A percentile compares a stretch with the other conserved stretches of the same genome.
These are phyloP conservation scores for Trichogramma evanescens DNA, from an alignment of 2,888 invertebrate genomes.

Conservation along the genomic window DNA sequence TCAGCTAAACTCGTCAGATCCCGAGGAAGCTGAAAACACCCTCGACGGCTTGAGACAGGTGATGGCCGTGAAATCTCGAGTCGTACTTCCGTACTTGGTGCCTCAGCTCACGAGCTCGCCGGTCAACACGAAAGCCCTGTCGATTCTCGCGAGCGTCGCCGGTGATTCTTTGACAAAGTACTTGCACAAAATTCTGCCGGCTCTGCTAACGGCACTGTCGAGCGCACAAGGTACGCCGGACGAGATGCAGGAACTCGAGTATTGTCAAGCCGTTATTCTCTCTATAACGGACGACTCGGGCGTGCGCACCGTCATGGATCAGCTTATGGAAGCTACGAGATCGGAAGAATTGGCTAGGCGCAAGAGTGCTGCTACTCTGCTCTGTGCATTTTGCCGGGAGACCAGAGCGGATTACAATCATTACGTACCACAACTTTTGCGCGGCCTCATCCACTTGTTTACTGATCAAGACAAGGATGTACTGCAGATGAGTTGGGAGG, in stretches of 20 bases:
- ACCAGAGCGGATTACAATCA: slow-evolving; percentile 80
- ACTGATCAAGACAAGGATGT: slow-evolving; percentile 75
- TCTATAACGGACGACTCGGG: slow-evolving; percentile 86
- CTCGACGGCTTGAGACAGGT: slow-evolving; percentile 94
- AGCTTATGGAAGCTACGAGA: slow-evolving; percentile 70
- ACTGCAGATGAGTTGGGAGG: slow-evolving; percentile 83
- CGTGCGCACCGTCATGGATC: slow-evolving; percentile 79
- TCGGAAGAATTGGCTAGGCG: slow-evolving; percentile 59
- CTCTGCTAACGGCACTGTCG: slow-evolving; percentile 71
- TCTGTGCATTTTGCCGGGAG: slow-evolving; percentile 85
- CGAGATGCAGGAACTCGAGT: slow-evolving; percentile 73
- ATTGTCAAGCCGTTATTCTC: slow-evolving; percentile 87
- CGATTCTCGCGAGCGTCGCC: slow-evolving; percentile 89
- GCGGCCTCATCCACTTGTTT: slow-evolving; percentile 80
- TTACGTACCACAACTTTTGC: slow-evolving; percentile 80
- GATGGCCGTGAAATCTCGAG: slow-evolving; percentile 92
- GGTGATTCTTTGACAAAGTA: slow-evolving; percentile 88
- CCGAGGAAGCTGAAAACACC: slow-evolving; percentile 76
- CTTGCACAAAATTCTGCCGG: slow-evolving; percentile 85
- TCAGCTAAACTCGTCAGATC: slow-evolving; percentile 71
- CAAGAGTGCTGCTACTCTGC: slow-evolving; percentile 76
- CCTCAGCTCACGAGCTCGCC: slow-evolving; percentile 86
- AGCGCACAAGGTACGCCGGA: slow-evolving; percentile 60
- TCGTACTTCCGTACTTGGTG: slow-evolving; percentile 91
- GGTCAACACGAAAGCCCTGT: slow-evolving; percentile 87